Conservation (phyloP, 1,140 invertebrate genomes). For the Lepidurus arcticus region DNA sequence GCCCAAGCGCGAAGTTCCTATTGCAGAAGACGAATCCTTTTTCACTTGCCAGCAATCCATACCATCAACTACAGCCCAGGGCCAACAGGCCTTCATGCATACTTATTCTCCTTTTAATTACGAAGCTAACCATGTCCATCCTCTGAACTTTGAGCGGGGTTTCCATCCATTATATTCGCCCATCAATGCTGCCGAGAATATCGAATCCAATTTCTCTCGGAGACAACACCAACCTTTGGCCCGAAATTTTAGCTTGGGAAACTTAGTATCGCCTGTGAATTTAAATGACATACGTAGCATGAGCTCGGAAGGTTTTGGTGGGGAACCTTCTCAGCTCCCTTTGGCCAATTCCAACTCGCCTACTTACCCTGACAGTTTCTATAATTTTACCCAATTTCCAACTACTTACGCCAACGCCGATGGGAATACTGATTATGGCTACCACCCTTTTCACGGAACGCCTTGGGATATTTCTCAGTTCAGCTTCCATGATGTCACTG, state of each 20-base stretch:
- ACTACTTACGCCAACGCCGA: not conserved
- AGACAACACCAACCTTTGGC: not conserved
- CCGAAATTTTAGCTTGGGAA: not conserved
- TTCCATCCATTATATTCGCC: not conserved
- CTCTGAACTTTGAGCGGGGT: not conserved
- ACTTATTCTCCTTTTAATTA: slow-evolving; percentile 16
- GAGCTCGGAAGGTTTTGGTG: not conserved
- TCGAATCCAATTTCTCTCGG: not conserved
- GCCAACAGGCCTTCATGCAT: slow-evolving; percentile 5
- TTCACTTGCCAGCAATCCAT: not conserved
- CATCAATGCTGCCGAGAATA: not conserved
- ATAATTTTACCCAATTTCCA: slow-evolving; percentile 1
- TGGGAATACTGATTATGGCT: slow-evolving; percentile 5
- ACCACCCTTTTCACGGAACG: slow-evolving; percentile 32
- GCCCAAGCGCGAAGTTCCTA: not conserved
- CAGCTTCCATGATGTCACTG: not conserved
- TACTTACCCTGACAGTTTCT: not conserved
- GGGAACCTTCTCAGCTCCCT: not conserved
- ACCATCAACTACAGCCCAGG: not conserved
- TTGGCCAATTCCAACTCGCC: not conserved
- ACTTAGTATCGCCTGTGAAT: not conserved
- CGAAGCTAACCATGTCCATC: not conserved
- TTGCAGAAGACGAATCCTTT: not conserved
- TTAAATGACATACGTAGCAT: not conserved
- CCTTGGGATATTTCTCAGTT: slow-evolving; percentile 26